Evolutionary conservation across 2,113 vertebrate genomes (phyloP), one percentile per base, ranked within the genome.

Genomic region (Psittacula cyanocephala): DNA sequence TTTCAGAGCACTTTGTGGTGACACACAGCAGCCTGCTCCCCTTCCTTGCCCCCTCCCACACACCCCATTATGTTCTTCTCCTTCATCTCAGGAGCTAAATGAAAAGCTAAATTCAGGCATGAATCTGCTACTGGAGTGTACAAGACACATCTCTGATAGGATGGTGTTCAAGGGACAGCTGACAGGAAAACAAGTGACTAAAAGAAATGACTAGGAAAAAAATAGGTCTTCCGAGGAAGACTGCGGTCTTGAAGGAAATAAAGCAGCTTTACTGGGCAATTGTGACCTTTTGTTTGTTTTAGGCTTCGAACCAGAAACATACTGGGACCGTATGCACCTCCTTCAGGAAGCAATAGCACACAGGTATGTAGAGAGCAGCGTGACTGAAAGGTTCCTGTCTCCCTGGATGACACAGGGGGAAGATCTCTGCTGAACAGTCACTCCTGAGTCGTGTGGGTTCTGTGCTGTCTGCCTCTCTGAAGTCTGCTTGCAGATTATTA

Each of bases 251-350:
- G 55, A 75, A 57, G 16, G n/a, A 44, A 92, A 86, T 35, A 11
- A 86, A 86, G 28, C 75, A 20, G 10, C 33, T 94, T 86, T 39
- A 10, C 35, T 59, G 39, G 39, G 29, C 78, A 55, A 44, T 28
- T 44, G 46, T 81, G 60, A 47, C 31, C 13, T 87, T 75, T 65
- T 60, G 33, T 55, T 41, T 93, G 28, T 96, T 94, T 71, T 94
- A 99, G 99, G 98, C 27, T 99, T 99, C 33, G 99, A 99, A 91
- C 99, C 99, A 2, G 99, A 99, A 95, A 99, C 99, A 0, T 99
- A 99, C 92, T 99, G 99, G 99, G 99, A 99, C 80, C 98, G 99
- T 88, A 99, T 99, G 99, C 99, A 99, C 93, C 98, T 99, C 33
- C 98, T 99, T 13, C 99, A 99, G 96, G 99, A 99, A 95, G 98